Conservation (phyloP, 2,888 invertebrate genomes). For the Diadegma fenestrale region DNA sequence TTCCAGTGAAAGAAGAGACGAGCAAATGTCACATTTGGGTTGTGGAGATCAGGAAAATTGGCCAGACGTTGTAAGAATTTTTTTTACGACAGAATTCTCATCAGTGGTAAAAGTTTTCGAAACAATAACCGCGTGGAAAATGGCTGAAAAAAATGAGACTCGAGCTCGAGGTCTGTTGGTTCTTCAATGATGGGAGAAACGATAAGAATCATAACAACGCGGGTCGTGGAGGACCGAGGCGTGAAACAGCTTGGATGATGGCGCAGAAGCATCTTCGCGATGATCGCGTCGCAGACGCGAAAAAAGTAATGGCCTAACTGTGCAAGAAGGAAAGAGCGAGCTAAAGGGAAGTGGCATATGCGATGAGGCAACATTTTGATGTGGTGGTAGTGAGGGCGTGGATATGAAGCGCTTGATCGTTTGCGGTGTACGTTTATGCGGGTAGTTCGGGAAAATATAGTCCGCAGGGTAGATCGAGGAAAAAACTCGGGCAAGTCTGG, state of each 20-base stretch:
- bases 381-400: conserved; percentile 18
- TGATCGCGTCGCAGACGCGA: conserved; percentile 7
- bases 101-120: neutral
- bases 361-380: conserved; percentile 51
- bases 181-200: neutral
- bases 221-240: neutral
- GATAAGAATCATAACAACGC: conserved; percentile 27
- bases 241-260: conserved; percentile 17
- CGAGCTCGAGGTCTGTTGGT: neutral
- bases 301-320: conserved; percentile 26
- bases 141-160: neutral
- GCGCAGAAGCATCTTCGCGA: conserved; percentile 13
- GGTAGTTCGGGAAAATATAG: conserved; percentile 24
- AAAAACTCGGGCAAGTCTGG: conserved; percentile 59
- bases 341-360: neutral
- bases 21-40: neutral
- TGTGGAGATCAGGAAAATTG: neutral
- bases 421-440: conserved; percentile 29
- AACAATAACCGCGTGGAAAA: neutral
- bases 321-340: neutral
- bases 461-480: conserved; percentile 21
- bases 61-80: neutral
- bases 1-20: too few species aligned
- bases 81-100: neutral
- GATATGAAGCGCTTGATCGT: conserved; percentile 55